phyloP scores from a whole-genome alignment of 2,888 invertebrate species.

The Octonoba sinensis region DNA sequence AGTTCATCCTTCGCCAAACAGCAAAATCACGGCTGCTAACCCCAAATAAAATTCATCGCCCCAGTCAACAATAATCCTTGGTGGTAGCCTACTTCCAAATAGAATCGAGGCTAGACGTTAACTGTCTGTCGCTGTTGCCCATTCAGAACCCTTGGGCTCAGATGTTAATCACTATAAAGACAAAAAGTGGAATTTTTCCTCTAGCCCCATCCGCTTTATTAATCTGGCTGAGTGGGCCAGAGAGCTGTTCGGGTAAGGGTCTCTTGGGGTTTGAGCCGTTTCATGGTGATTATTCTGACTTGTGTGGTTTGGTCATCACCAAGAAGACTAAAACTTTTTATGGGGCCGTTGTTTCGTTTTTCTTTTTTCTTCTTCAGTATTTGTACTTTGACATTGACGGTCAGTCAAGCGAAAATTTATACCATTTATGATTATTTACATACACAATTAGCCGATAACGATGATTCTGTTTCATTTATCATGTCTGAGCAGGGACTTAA shows the following conservation, averaged over 20 bases:
- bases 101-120: background rate
- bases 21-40: background rate
- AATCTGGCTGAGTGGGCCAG: slow-evolving; percentile 51
- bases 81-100: no score
- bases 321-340: background rate
- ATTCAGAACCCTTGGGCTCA: background rate
- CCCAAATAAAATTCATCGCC: slow-evolving; percentile 12
- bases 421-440: no score
- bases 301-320: background rate
- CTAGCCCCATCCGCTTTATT: slow-evolving; percentile 15
- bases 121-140: no score
- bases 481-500: no score
- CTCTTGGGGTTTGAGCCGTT: background rate
- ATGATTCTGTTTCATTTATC: no score
- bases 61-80: slow-evolving; percentile 47
- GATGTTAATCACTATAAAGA: slow-evolving; percentile 12
- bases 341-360: background rate
- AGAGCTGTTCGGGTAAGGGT: slow-evolving; percentile 4
- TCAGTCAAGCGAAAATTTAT: no score
- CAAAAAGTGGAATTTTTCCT: background rate
- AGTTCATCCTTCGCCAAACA: background rate
- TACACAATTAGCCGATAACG: no score
- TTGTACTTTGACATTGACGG: slow-evolving; percentile 6
- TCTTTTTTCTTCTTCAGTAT: slow-evolving; percentile 10
- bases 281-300: background rate